phyloP scores from a whole-genome alignment of 2,888 invertebrate genomes.

The Hydrotaea diabolus region DNA sequence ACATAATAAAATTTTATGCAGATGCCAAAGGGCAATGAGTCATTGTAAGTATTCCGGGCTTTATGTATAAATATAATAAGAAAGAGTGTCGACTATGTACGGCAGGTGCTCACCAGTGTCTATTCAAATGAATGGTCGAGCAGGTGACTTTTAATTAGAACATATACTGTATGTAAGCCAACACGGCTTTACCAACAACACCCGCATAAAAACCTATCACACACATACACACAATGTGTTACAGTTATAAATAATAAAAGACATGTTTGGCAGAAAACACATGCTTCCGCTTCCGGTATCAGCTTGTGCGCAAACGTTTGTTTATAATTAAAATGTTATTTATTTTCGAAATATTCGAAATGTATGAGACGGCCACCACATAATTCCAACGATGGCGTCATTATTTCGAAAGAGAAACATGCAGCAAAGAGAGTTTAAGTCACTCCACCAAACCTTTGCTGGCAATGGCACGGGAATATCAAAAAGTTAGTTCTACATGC shows the following conservation, averaged over 20 bases:
- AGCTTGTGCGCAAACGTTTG: conserved; percentile 56
- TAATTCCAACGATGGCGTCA: conserved; percentile 62
- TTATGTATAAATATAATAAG: too few species aligned
- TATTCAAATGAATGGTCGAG: background rate
- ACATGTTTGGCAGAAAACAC: conserved; percentile 21
- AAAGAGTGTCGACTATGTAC: too few species aligned
- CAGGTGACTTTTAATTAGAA: conserved; percentile 16
- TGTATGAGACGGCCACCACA: conserved; percentile 17
- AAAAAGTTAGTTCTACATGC: too few species aligned
- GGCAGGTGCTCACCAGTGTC: conserved; percentile 14
- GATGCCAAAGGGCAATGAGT: too few species aligned
- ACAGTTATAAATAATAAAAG: conserved; percentile 49
- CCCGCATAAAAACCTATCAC: background rate
- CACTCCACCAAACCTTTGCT: too few species aligned
- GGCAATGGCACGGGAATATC: too few species aligned
- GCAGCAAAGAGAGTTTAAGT: too few species aligned
- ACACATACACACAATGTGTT: background rate
- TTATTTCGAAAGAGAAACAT: conserved; percentile 53
- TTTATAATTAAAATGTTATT: conserved; percentile 55
- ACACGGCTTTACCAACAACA: too few species aligned
- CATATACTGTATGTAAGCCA: too few species aligned
- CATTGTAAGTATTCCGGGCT: too few species aligned
- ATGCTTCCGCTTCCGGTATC: conserved; percentile 60
- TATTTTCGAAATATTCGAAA: conserved; percentile 43
- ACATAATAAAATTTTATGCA: too few species aligned